phyloP scores from a whole-genome alignment of 1,140 invertebrate species.

The Drosophila asahinai region DNA sequence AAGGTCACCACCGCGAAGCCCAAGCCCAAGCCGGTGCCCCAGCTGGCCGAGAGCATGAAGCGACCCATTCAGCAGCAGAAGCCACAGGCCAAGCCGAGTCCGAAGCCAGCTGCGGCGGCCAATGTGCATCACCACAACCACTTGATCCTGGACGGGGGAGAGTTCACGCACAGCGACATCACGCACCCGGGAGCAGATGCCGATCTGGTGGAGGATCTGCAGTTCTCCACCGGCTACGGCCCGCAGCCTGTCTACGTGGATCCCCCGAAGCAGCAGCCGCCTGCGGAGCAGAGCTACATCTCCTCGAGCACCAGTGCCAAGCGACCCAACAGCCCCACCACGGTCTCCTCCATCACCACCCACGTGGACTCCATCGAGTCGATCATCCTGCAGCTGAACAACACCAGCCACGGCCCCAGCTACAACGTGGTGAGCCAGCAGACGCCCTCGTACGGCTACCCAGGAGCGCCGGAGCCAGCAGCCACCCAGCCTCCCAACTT shows the following conservation, averaged over 20 bases:
- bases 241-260: slow-evolving; percentile 74
- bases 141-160: slow-evolving; percentile 62
- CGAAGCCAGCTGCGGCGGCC: slow-evolving; percentile 30
- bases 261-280: slow-evolving; percentile 51
- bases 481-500: slow-evolving; percentile 37
- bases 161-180: slow-evolving; percentile 84
- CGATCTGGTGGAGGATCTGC: slow-evolving; percentile 80
- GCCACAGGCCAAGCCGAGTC: slow-evolving; percentile 35
- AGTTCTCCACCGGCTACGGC: slow-evolving; percentile 82
- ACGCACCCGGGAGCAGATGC: slow-evolving; percentile 83
- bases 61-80: slow-evolving; percentile 43
- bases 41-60: slow-evolving; percentile 54
- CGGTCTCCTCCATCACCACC: slow-evolving; percentile 78
- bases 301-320: slow-evolving; percentile 73
- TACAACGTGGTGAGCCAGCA: slow-evolving; percentile 80
- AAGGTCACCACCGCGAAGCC: slow-evolving; percentile 40
- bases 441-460: slow-evolving; percentile 63
- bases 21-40: slow-evolving; percentile 53
- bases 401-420: slow-evolving; percentile 86
- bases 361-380: slow-evolving; percentile 87
- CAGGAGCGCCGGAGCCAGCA: slow-evolving; percentile 23
- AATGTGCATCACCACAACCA: slow-evolving; percentile 72
- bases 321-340: slow-evolving; percentile 65
- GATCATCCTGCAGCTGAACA: slow-evolving; percentile 89
- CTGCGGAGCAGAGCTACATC: slow-evolving; percentile 64